These are phyloP conservation scores for Cirrhinus mrigala DNA, from an alignment of 2,797 vertebrate genomes.

Conservation along the genomic window DNA sequence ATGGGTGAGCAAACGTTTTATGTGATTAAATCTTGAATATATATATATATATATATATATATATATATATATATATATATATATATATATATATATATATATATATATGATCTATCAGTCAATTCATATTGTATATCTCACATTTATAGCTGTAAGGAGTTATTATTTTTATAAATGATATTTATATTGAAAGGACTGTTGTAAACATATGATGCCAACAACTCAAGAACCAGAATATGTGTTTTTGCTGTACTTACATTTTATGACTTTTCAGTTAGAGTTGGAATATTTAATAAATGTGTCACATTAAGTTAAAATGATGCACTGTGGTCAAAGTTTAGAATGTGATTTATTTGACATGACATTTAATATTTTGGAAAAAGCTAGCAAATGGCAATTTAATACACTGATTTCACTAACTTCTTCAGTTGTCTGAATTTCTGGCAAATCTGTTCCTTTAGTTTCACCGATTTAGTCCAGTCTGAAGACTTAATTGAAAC, in stretches of 20 bases:
- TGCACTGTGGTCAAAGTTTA: background rate
- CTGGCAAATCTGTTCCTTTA: background rate
- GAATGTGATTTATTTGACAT: conserved; percentile 16
- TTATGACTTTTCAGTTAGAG: background rate
- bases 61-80: background rate
- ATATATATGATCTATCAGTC: background rate
- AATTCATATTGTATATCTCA: background rate
- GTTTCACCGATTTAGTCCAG: conserved; percentile 1
- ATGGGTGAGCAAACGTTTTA: conserved; percentile 64
- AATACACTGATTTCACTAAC: conserved; percentile 4
- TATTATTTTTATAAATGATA: background rate
- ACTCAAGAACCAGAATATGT: background rate
- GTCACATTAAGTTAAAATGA: background rate
- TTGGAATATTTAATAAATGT: conserved; percentile 20
- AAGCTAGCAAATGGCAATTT: conserved; percentile 2
- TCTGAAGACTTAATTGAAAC: background rate
- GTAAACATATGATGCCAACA: background rate
- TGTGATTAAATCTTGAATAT: background rate
- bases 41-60: background rate
- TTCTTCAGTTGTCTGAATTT: conserved; percentile 11
- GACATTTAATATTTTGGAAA: conserved; percentile 7
- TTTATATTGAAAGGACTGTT: background rate
- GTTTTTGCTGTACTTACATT: background rate
- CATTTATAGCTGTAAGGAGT: background rate
- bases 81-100: background rate